Evolutionary conservation across 2,113 vertebrate species (phyloP), one percentile per base, ranked within the genome.

Genomic region (Prinia subflava): DNA sequence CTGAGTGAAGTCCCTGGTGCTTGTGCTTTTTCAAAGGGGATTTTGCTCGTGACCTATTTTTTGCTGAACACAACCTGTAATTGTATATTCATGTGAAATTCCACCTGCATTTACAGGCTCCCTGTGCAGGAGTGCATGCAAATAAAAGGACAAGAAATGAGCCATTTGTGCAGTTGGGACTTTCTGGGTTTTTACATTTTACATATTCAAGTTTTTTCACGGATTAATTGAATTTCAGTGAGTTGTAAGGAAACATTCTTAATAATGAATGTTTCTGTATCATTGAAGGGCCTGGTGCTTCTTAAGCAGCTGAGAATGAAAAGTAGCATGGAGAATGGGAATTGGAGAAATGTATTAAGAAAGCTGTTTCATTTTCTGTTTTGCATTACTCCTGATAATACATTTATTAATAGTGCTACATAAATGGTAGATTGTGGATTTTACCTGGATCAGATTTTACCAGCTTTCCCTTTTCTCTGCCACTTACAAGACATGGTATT

Each of bases 21-120:
- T 56, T 83, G 20, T 82, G 67, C 30, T 76, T 71, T 84, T 46
- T 74, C 39, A 81, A 83, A 94, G 65, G 41, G 83, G 79, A 35
- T 86, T 94, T 94, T 97, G 31, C 79, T 70, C 7, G 2, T 84
- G 94, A 82, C 79, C 75, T 75, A 9, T 57, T 90, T 94, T 80
- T 64, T 59, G 10, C 62, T 91, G 78, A 95, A 84, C 67, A 27
- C 46, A 65, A 83, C 73, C 83, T 91, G 75, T 90, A 91, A 88
- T 75, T 94, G 76, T 92, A 84, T 92, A 93, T 79, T 92, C 70
- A 64, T 81, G 50, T 93, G 89, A 93, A 93, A 90, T 71, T 89
- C 53, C 63, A 53, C 71, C 1, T 18, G 53, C 37, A 21, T 11
- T 68, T 81, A 14, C 24, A 57, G 69, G 12, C 49, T 92, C 23